Conservation (phyloP, 2,888 invertebrate species). For the Coelinius sp. region DNA sequence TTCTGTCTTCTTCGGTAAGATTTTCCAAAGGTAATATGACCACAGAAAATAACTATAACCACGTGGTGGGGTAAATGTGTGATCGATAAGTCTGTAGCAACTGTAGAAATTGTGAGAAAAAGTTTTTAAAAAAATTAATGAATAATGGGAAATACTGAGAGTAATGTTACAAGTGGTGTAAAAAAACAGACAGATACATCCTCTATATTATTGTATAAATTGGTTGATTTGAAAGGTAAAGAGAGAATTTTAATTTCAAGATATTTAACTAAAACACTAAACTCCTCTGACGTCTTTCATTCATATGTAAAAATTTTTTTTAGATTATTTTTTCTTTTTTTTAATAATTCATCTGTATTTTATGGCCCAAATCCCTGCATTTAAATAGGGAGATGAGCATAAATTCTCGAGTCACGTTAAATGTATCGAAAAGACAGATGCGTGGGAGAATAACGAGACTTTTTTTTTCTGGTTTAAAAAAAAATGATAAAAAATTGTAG, state of each 20-base stretch:
- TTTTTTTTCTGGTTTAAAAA: background rate
- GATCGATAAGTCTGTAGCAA: slow-evolving; percentile 27
- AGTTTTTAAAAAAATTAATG: slow-evolving; percentile 5
- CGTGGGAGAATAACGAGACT: background rate
- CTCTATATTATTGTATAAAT: slow-evolving; percentile 86
- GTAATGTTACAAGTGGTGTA: slow-evolving; percentile 93
- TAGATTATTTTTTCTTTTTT: too few relatives aligned
- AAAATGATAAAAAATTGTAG: slow-evolving; percentile 67
- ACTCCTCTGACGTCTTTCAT: background rate
- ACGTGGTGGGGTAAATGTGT: slow-evolving; percentile 19
- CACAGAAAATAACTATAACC: too few relatives aligned
- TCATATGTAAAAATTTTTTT: background rate
- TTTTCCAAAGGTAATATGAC: too few relatives aligned
- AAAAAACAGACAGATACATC: slow-evolving; percentile 95
- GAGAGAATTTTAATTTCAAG: too few relatives aligned
- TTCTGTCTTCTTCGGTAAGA: background rate
- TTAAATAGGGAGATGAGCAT: background rate
- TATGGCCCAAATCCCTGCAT: too few relatives aligned
- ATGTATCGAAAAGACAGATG: background rate
- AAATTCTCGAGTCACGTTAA: background rate
- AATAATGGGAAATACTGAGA: slow-evolving; percentile 86
- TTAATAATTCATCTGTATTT: too few relatives aligned
- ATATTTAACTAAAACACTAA: background rate
- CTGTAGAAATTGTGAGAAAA: background rate
- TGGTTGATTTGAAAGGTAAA: slow-evolving; percentile 90